Evolutionary conservation across 2,113 vertebrate genomes (phyloP), one percentile per base, ranked within the genome.

Genomic region (Menura novaehollandiae): DNA sequence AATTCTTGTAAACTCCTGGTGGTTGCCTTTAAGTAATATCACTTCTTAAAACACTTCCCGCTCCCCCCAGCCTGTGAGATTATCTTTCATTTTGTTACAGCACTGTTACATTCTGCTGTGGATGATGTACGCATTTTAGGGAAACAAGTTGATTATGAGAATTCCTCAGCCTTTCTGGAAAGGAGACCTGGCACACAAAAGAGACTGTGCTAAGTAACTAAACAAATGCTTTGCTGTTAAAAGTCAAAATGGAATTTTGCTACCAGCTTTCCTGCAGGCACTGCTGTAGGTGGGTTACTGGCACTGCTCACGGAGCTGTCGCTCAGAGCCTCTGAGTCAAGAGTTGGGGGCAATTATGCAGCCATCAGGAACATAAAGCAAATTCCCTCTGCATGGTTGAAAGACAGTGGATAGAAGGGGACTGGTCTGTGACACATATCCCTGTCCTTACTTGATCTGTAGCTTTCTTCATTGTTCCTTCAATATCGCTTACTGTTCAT

Each of bases 1-100:
- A 95, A 89, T 81, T 94, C 94, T 97, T 96, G 93, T 97, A 95
- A 97, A 92, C 93, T 93, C 81, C 84, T 95, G 85, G 85, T 93
- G 90, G 91, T 85, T 92, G 91, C 93, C 81, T 97, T 89, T 88
- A 94, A 85, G 85, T 94, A 85, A 77, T 74, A 92, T 32, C 64
- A 79, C 94, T 81, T 85, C 74, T 96, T 94, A 64, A 87, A 96
- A 85, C 68, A 67, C 49, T 96, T 82, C 47, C 58, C 72, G 1
- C 16, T 47, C 3, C 53, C 39, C 41, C 35, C 33, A 30, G 24
- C 21, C 4, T 33, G 21, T 17, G 44, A 72, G 76, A 56, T 93
- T 74, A 27, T 86, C 79, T 88, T 85, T 78, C 47, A 11, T 37
- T 90, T 75, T 60, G n/a, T 67, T 55, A 15, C 72, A 81, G 76